These are phyloP conservation scores for Cyprinus carpio DNA, from an alignment of 2,113 vertebrate genomes.

Conservation along the genomic window DNA sequence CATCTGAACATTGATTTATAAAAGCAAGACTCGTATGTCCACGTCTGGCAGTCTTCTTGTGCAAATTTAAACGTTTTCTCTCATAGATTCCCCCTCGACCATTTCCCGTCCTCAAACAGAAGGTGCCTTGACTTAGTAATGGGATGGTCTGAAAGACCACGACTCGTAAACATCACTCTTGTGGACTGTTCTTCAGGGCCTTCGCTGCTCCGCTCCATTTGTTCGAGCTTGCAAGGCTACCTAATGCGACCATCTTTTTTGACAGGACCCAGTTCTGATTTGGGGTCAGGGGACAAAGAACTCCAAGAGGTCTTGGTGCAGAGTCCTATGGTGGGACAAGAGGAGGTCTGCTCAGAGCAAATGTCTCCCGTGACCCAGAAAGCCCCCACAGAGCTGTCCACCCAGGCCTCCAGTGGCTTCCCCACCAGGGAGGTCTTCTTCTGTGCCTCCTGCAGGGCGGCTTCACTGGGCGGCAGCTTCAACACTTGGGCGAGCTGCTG, in stretches of 20 bases:
- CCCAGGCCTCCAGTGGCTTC: conserved; percentile 84
- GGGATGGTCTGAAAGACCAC: conserved; percentile 36
- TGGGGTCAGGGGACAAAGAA: conserved; percentile 91
- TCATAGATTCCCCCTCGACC: conserved; percentile 5
- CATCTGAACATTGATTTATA: conserved; percentile 32
- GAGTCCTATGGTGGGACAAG: conserved; percentile 77
- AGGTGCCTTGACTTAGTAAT: conserved; percentile 35
- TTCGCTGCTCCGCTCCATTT: neutral
- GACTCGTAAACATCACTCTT: conserved; percentile 46
- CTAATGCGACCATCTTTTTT: conserved; percentile 90
- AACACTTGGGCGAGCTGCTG: conserved; percentile 88
- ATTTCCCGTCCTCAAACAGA: conserved; percentile 18
- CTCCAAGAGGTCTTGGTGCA: conserved; percentile 91
- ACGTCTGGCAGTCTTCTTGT: conserved; percentile 42
- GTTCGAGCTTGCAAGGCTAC: conserved; percentile 79
- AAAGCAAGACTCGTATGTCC: conserved; percentile 4
- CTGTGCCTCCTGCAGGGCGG: conserved; percentile 69
- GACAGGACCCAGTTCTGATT: conserved; percentile 89
- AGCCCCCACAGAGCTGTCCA: conserved; percentile 73
- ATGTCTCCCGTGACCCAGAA: conserved; percentile 85
- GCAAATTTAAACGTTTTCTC: conserved; percentile 36
- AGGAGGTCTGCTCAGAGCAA: conserved; percentile 74
- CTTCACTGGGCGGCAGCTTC: conserved; percentile 79
- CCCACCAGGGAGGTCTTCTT: conserved; percentile 78
- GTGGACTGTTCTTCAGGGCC: neutral